Evolutionary conservation across 2,113 vertebrate species (phyloP), one percentile per base, ranked within the genome.

Genomic region (Prochilodus magdalenae): DNA sequence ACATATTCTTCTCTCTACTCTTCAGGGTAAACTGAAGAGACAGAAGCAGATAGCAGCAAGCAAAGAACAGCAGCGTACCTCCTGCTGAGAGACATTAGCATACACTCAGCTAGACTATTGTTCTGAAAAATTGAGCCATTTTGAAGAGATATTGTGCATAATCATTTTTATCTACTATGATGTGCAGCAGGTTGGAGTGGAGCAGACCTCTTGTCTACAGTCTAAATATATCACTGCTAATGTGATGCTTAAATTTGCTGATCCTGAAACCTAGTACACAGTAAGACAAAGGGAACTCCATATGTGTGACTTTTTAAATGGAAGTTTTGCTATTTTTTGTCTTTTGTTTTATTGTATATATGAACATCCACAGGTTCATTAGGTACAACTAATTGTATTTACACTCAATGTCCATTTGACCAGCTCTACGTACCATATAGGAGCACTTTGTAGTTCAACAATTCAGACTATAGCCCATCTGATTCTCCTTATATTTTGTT

Each of bases 71-170:
- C 44, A 44, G 33, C 30, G 26, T 40, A 65, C 44, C 44, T 67
- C 82, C 82, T 59, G 76, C 69, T 55, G 76, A 74, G 76, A 67
- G 6, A 29, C 82, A 83, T 83, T 83, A 83, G 69, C 69, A 79
- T 83, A 74, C 72, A 78, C 72, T 83, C 40, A 66, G 76, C 36
- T 20, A 83, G 77, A 73, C 67, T 30, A 74, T 77, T 79, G 76
- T 77, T 79, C 76, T 59, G 76, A 74, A 67, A 67, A 77, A 83
- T 83, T 24, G 60, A 83, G 69, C 76, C 71, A 84, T 84, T 84
- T 69, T 59, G 77, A 51, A 73, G 70, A 53, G 75, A 73, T 29
- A 79, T 49, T 79, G 72, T 62, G 62, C 65, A 16, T 65, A 74
- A 73, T 83, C 59, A 44, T 73, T 74, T 79, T 73, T 78, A 67